Percentiles rank a stretch among this genome's conserved stretches.
These are phyloP conservation scores for Synanthedon vespiformis DNA, from an alignment of 2,888 invertebrate species.

Conservation along the genomic window DNA sequence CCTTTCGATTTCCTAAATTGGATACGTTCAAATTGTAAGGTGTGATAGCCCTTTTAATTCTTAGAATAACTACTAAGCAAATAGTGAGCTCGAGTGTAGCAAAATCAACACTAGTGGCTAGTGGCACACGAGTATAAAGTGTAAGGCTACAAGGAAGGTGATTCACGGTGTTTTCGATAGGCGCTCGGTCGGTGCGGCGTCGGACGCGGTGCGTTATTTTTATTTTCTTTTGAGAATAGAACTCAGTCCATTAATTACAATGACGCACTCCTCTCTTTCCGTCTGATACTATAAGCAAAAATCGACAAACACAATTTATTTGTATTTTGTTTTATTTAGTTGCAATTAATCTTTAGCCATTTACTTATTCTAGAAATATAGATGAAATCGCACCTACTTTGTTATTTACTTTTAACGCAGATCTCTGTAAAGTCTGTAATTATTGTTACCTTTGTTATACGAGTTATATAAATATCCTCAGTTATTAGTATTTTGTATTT, in stretches of 20 bases:
- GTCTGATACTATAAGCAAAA: slow-evolving; percentile 24
- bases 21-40: too few species aligned
- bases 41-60: too few species aligned
- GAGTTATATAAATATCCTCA: too few species aligned
- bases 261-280: slow-evolving; percentile 51
- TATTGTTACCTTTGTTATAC: too few species aligned
- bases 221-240: slow-evolving; percentile 64
- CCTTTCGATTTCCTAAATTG: too few species aligned
- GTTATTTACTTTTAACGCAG: too few species aligned
- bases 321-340: slow-evolving; percentile 36
- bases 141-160: slow-evolving; percentile 42
- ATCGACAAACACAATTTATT: slow-evolving; percentile 23
- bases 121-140: too few species aligned
- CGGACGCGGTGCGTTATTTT: slow-evolving; percentile 49
- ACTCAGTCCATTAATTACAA: slow-evolving; percentile 58
- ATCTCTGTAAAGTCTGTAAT: too few species aligned
- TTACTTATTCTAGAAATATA: too few species aligned
- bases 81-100: slow-evolving; percentile 35
- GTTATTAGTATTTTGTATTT: too few species aligned
- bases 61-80: slow-evolving; percentile 6
- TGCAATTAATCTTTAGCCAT: too few species aligned
- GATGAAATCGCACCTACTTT: too few species aligned
- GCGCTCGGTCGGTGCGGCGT: slow-evolving; percentile 20
- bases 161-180: slow-evolving; percentile 51
- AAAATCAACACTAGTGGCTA: slow-evolving; percentile 19